These are phyloP conservation scores for Meandrina meandrites DNA, from an alignment of 92 coral and sea anemone species.

Conservation along the genomic window DNA sequence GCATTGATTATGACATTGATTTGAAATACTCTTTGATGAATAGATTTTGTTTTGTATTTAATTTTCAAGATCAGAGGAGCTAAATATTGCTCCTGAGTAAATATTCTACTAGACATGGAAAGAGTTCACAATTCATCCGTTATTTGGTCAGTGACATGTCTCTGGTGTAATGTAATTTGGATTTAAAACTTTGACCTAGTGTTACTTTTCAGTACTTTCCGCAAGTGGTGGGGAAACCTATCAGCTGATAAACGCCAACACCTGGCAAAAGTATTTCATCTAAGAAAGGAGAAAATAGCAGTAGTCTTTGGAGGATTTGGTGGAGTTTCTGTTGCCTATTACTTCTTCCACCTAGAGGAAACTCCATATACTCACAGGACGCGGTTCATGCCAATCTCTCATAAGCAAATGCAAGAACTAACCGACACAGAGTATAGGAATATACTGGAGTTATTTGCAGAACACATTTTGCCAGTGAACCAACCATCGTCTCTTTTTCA, in stretches of 20 bases:
- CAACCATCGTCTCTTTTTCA: no score
- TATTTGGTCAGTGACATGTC: no score
- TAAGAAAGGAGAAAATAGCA: constrained; percentile 64
- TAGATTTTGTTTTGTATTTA: no score
- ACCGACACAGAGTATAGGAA: constrained; percentile 77
- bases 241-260: constrained; percentile 71
- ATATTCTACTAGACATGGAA: no score
- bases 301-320: constrained; percentile 69
- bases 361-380: constrained; percentile 88
- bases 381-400: constrained; percentile 85
- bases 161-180: no score
- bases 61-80: no score
- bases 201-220: constrained; percentile 70
- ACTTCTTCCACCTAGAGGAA: constrained; percentile 90
- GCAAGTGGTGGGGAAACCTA: constrained; percentile 92
- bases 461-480: constrained; percentile 74
- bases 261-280: constrained; percentile 46
- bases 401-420: constrained; percentile 84
- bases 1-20: no score
- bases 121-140: no score
- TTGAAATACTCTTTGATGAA: no score
- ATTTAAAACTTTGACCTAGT: no score
- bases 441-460: constrained; percentile 75
- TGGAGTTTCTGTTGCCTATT: constrained; percentile 74
- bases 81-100: no score